These are phyloP conservation scores for Apamea sordens DNA, from an alignment of 2,888 invertebrate genomes.

Conservation along the genomic window DNA sequence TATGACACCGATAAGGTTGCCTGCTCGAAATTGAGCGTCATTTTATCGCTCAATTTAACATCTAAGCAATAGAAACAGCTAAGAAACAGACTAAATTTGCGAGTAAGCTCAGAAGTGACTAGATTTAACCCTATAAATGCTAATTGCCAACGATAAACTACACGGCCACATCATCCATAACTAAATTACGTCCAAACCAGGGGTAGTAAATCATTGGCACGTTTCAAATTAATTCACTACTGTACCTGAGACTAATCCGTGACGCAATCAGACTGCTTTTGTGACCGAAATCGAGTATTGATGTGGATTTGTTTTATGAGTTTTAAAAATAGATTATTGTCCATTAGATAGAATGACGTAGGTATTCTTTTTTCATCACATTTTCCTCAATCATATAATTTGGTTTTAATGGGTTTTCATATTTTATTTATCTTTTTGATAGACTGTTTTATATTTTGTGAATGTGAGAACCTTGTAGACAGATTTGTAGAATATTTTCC, in stretches of 20 bases:
- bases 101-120: constrained; percentile 43
- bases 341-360: neutral
- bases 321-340: neutral
- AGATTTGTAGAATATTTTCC: too few species aligned
- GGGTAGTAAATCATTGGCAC: constrained; percentile 85
- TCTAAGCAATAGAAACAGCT: neutral
- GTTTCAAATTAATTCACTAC: constrained; percentile 85
- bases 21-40: constrained; percentile 3
- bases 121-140: constrained; percentile 72
- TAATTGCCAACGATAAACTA: constrained; percentile 80
- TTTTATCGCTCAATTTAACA: constrained; percentile 29
- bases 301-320: constrained; percentile 34
- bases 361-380: neutral
- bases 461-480: too few species aligned
- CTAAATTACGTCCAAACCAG: constrained; percentile 81
- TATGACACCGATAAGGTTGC: neutral
- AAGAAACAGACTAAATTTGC: constrained; percentile 26
- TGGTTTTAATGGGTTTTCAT: neutral
- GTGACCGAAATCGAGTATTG: constrained; percentile 67
- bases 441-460: too few species aligned
- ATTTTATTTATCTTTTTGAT: too few species aligned
- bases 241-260: constrained; percentile 79
- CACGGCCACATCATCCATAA: constrained; percentile 79
- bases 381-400: neutral
- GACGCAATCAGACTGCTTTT: constrained; percentile 81